These are phyloP conservation scores for Platichthys stellatus DNA, from an alignment of 2,113 vertebrate genomes.

Conservation along the genomic window DNA sequence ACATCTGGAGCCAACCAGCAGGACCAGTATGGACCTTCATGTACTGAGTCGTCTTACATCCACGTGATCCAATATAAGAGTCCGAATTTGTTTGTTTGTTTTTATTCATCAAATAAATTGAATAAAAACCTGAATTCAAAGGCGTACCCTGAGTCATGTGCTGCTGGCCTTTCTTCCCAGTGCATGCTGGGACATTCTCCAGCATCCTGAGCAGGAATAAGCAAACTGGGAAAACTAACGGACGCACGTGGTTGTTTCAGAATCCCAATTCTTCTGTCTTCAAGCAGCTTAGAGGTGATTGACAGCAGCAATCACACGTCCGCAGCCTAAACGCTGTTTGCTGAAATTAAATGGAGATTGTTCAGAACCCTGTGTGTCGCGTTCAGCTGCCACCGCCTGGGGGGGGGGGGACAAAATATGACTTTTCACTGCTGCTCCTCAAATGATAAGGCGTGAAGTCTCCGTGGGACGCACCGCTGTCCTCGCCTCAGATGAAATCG, in stretches of 20 bases:
- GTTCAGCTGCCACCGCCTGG: slow-evolving; percentile 42
- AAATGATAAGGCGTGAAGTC: slow-evolving; percentile 75
- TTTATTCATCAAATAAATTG: too few species aligned
- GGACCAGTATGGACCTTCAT: too few species aligned
- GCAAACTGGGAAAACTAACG: not conserved
- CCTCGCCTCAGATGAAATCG: slow-evolving; percentile 70
- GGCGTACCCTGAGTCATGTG: too few species aligned
- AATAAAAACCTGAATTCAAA: too few species aligned
- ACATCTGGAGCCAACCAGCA: too few species aligned
- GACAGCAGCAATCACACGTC: slow-evolving; percentile 69
- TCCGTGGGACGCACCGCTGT: slow-evolving; percentile 31
- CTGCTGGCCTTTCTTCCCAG: not conserved
- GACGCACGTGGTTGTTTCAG: not conserved
- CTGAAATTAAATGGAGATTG: slow-evolving; percentile 59
- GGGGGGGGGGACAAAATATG: slow-evolving; percentile 19
- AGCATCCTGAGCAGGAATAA: slow-evolving; percentile 9
- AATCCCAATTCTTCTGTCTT: slow-evolving; percentile 19
- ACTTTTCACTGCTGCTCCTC: slow-evolving; percentile 66
- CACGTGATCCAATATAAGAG: too few species aligned
- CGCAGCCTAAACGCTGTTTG: slow-evolving; percentile 59
- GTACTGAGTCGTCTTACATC: too few species aligned
- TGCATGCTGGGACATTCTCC: slow-evolving; percentile 25
- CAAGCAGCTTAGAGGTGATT: slow-evolving; percentile 55
- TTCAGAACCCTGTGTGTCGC: slow-evolving; percentile 35
- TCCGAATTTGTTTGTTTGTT: too few species aligned